A percentile compares a stretch with the other conserved stretches of the same genome.
phyloP scores from a whole-genome alignment of 1,140 invertebrate genomes.

The Scaptomyza hsui region DNA sequence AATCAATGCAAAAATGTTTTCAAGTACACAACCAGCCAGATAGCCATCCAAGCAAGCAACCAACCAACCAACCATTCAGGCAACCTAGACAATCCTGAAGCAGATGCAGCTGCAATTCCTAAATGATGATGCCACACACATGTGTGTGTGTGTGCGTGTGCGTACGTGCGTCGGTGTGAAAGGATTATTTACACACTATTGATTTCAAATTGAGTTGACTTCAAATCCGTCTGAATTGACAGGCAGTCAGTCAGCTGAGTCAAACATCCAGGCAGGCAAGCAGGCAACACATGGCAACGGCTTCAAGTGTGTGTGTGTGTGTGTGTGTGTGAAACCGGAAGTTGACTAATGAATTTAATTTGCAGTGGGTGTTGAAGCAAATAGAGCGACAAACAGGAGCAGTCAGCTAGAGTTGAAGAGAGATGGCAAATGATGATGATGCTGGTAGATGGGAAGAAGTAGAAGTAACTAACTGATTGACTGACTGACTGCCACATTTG shows the following conservation, averaged over 20 bases:
- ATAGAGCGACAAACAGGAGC: constrained; percentile 65
- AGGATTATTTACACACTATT: constrained; percentile 83
- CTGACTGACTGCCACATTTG: constrained; percentile 36
- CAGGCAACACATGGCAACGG: constrained; percentile 64
- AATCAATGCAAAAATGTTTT: constrained; percentile 82
- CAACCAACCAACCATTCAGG: constrained; percentile 23
- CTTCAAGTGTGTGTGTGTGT: constrained; percentile 17
- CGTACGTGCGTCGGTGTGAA: constrained; percentile 60
- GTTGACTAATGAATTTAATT: constrained; percentile 83
- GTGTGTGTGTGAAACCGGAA: constrained; percentile 61
- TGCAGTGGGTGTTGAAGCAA: constrained; percentile 79
- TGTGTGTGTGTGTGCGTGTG: not conserved
- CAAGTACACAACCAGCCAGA: constrained; percentile 49
- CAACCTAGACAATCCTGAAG: constrained; percentile 27
- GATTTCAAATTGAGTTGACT: constrained; percentile 83
- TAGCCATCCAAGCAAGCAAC: constrained; percentile 17
- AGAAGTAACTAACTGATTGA: constrained; percentile 47
- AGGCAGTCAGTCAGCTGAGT: constrained; percentile 43
- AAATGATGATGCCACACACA: constrained; percentile 30
- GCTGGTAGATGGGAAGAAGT: not conserved
- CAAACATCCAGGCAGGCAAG: not conserved
- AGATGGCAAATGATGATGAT: constrained; percentile 4
- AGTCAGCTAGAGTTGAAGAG: constrained; percentile 18
- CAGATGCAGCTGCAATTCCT: constrained; percentile 30
- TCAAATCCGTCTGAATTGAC: constrained; percentile 81